phyloP scores from a whole-genome alignment of 2,113 vertebrate genomes.

The Fregetta grallaria region DNA sequence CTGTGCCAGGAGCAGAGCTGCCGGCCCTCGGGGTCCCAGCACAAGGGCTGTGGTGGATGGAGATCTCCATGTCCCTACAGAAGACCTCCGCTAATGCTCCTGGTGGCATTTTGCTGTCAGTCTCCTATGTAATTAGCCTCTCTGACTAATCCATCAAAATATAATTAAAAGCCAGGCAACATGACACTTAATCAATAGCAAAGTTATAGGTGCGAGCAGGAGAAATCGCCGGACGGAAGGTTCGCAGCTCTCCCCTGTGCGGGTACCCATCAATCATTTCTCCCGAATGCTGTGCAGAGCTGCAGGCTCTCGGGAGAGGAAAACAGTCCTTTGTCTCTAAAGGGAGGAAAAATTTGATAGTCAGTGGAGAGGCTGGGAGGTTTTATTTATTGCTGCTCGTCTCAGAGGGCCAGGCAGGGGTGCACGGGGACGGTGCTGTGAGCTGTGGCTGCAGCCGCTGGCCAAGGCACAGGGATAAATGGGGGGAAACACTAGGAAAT shows the following conservation, averaged over 20 bases:
- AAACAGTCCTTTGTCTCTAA: not conserved
- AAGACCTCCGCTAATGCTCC: not conserved
- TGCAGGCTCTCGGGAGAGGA: not conserved
- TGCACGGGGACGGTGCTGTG: not conserved
- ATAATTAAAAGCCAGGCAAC: conserved; percentile 27
- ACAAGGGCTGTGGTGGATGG: not conserved
- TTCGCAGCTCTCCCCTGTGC: not conserved
- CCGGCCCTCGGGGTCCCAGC: rapidly evolving
- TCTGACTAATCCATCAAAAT: not conserved
- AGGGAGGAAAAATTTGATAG: not conserved
- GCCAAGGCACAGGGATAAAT: rapidly evolving
- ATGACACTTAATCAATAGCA: not conserved
- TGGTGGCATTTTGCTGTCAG: not conserved
- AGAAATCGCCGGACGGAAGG: not conserved
- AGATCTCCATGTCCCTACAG: not conserved
- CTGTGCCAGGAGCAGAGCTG: not conserved
- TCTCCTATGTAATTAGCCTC: not conserved
- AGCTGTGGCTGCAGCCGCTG: not conserved
- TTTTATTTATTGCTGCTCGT: not conserved
- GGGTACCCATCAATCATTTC: not conserved
- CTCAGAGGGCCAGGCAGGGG: not conserved
- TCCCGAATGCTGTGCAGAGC: not conserved
- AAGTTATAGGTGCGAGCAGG: not conserved
- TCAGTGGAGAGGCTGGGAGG: not conserved
- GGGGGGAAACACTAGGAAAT: not conserved